phyloP scores from a whole-genome alignment of 2,797 vertebrate species.

The Heteromormyrus szaboi region DNA sequence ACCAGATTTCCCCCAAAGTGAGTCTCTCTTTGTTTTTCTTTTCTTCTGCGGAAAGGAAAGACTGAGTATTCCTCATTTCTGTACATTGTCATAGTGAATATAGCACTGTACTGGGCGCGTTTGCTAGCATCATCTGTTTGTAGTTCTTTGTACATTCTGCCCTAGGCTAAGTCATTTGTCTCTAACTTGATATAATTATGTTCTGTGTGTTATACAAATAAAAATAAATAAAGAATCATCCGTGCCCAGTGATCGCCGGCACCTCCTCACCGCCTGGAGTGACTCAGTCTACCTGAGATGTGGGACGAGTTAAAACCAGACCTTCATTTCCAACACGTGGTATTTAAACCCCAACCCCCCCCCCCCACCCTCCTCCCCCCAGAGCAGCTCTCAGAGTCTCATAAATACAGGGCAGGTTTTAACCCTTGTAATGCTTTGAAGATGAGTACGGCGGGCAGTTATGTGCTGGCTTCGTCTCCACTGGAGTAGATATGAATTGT shows the following conservation, averaged over 20 bases:
- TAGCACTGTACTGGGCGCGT: background rate
- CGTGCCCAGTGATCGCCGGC: conserved; percentile 41
- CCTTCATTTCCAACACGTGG: conserved; percentile 13
- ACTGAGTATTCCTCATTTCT: conserved; percentile 28
- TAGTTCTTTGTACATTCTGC: conserved; percentile 7
- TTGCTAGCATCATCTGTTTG: background rate
- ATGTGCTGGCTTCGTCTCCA: background rate
- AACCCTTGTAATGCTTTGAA: background rate
- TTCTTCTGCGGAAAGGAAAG: background rate
- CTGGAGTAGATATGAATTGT: background rate
- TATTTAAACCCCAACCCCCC: background rate
- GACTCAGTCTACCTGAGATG: conserved; percentile 14
- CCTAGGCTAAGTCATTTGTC: conserved; percentile 22
- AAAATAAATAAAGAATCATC: conserved; percentile 20
- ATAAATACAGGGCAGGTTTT: background rate
- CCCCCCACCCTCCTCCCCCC: background rate
- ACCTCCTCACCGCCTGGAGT: conserved; percentile 14
- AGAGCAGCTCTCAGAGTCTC: background rate
- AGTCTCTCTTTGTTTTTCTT: conserved; percentile 33
- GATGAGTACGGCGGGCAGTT: background rate
- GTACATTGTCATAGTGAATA: background rate
- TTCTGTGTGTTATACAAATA: conserved; percentile 11
- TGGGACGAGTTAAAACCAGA: conserved; percentile 38
- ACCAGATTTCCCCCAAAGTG: conserved; percentile 33
- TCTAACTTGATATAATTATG: conserved; percentile 24